Base-by-base conservation (phyloP, 2,888 invertebrate genomes). In the Sphaerophoria taeniata region DNA sequence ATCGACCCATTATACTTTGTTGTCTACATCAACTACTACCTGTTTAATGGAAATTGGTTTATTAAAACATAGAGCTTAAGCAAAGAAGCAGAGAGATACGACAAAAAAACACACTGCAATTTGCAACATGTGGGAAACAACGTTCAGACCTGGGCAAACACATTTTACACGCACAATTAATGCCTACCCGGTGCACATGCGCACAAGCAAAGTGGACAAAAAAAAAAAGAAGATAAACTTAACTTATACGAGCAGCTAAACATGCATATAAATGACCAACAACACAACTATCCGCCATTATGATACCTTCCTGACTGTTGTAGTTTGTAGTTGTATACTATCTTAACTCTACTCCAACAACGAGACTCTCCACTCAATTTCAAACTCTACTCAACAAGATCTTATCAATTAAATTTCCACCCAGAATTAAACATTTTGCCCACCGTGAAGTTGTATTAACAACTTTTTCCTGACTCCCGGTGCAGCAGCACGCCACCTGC, bases 331-430 rank as follows among this genome's bases (percentile, higher is more conserved):
- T n/a, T n/a, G 34, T 6, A 24, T 24, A 24, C 24, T 24, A 24
- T 24, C 34, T 55, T 69, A 74, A n/a, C 63, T 61, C 60, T 60
- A 71, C 76, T 47, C 61, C 24, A 24, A 24, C 1, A 12, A 51
- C 65, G 34, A 65, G 49, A 14, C 63, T 45, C 34, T 47, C 36
- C 49, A 55, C 72, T 45, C 63, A 77, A 53, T 76, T 69, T 51
- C 51, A 77, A 53, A 80, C 72, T 51, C 51, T 39, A 80, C 73
- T 85, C 85, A 85, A 85, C 85, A 76, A 80, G 85, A 81, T 85
- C 80, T 85, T 85, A 85, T 85, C 85, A 85, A 85, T 85, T 85
- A 81, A 77, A 73, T 85, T 80, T 85, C 85, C 85, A 85, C 85
- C 85, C 75, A 85, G 85, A 85, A 85, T 85, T 85, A 81, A 81